phyloP scores from a whole-genome alignment of 1,140 invertebrate genomes.

The Papilio polyxenes region DNA sequence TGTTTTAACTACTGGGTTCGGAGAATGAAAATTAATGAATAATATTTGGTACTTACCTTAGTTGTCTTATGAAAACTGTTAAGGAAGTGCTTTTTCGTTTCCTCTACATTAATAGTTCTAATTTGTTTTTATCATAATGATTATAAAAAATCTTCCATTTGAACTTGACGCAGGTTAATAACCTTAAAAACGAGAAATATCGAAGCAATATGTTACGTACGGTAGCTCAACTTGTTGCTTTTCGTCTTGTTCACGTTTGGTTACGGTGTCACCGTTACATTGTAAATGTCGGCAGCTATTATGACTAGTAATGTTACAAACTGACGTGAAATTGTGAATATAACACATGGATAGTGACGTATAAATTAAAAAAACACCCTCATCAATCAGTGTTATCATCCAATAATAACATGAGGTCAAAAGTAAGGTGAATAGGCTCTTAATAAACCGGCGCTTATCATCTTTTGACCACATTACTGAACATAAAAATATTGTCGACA shows the following conservation, averaged over 20 bases:
- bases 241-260: not conserved
- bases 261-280: not conserved
- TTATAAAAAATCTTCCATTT: not conserved
- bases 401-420: no score
- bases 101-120: no score
- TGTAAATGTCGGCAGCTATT: not conserved
- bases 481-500: not conserved
- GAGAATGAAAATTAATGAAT: not conserved
- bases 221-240: conserved; percentile 12
- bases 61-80: no score
- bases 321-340: no score
- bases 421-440: no score
- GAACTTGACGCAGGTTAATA: not conserved
- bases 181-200: conserved; percentile 6
- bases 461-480: no score
- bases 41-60: not conserved
- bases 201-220: conserved; percentile 13
- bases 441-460: no score
- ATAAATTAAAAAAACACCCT: no score
- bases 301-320: not conserved
- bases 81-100: no score
- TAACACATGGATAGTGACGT: no score
- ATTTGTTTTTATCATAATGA: not conserved
- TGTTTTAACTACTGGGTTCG: not conserved
- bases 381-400: no score